Base-by-base conservation (phyloP, 2,113 vertebrate genomes). In the Piprites chloris region DNA sequence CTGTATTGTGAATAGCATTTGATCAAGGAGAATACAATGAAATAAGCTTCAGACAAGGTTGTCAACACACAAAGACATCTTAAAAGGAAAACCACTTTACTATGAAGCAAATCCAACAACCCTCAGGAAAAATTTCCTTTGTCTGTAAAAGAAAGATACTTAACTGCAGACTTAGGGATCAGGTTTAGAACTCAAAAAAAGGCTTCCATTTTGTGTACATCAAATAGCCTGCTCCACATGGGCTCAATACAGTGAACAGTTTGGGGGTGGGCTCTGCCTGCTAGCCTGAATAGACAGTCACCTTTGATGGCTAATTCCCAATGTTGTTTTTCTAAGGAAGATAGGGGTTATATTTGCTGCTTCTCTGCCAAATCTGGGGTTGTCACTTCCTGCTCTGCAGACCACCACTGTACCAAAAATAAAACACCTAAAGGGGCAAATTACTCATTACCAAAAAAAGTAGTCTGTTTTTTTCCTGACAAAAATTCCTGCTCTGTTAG, bases 1-100 rank as follows among this genome's bases (percentile, higher is more conserved):
- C 47, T 81, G 73, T 74, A 23, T 78, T 71, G 90, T 85, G 79
- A 89, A 65, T 56, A 91, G 82, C 27, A 68, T 71, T 95, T 75
- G 82, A 91, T 83, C 39, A 87, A 94, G 66, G 71, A 79, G 84
- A 87, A 87, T 61, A 78, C 73, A 90, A 82, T 56, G 49, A 62
- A 84, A 93, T 87, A 95, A 71, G 89, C 63, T 96, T 94, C 87
- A 93, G 77, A 88, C 65, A 96, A 97, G 88, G 87, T 72, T 97
- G 86, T 95, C 62, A 44, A 79, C 63, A 67, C 71, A 93, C 67
- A 72, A 72, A 84, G 77, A 76, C 68, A 76, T 77, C 23, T 87
- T 89, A 87, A 85, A 85, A 83, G 82, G 73, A 87, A 83, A 92
- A 56, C 39, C 74, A 66, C 76, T 95, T 92, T 52, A 71, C 58